These are phyloP conservation scores for Xestia sexstrigata DNA, from an alignment of 2,888 invertebrate species.

Conservation along the genomic window DNA sequence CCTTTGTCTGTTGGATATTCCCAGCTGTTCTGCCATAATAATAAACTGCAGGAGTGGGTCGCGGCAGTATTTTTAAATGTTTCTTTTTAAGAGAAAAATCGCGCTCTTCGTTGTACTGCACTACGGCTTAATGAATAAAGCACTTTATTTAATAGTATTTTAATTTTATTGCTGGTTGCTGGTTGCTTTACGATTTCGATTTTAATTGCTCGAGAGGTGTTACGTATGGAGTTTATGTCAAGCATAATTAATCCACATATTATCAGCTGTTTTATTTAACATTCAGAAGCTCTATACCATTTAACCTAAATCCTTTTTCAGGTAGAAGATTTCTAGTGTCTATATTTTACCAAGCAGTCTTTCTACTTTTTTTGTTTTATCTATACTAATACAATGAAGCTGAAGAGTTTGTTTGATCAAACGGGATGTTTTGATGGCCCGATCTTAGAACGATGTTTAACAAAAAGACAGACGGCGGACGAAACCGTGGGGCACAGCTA, in stretches of 20 bases:
- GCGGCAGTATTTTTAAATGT: slow-evolving; percentile 75
- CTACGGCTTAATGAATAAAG: slow-evolving; percentile 72
- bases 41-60: slow-evolving; percentile 75
- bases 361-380: not conserved
- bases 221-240: not conserved
- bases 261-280: not conserved
- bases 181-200: slow-evolving; percentile 27
- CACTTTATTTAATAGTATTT: slow-evolving; percentile 63
- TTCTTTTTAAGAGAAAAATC: slow-evolving; percentile 70
- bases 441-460: not conserved
- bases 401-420: too few relatives aligned
- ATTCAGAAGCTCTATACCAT: not conserved
- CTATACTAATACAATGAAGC: too few relatives aligned
- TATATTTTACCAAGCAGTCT: not conserved
- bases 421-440: not conserved
- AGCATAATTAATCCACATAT: not conserved
- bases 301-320: not conserved
- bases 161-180: slow-evolving; percentile 39
- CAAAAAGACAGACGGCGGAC: not conserved
- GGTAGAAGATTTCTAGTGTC: not conserved
- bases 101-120: slow-evolving; percentile 65
- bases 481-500: not conserved
- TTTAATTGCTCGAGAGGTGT: slow-evolving; percentile 24
- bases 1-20: slow-evolving; percentile 73
- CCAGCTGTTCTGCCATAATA: slow-evolving; percentile 76